Conservation (phyloP, 2,888 invertebrate species). For the Alviniconcha strummeri region DNA sequence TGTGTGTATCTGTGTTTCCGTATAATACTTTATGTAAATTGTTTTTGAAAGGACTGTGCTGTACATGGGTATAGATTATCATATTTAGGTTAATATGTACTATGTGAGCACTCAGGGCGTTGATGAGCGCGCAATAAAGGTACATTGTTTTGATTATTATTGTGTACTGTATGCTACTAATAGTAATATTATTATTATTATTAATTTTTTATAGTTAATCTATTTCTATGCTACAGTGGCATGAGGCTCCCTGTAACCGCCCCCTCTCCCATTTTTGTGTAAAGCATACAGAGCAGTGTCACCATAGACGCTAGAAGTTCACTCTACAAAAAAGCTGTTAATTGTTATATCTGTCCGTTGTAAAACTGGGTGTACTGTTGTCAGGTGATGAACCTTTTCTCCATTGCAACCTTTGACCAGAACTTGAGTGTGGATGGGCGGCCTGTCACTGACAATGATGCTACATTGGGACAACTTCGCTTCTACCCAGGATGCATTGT, state of each 20-base stretch:
- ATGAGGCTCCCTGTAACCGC: too few relatives aligned
- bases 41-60: background rate
- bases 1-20: background rate
- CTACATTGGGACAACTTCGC: constrained; percentile 63
- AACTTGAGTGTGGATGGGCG: constrained; percentile 68
- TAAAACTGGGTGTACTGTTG: background rate
- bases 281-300: too few relatives aligned
- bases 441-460: constrained; percentile 62
- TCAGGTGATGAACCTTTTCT: constrained; percentile 73
- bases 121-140: background rate
- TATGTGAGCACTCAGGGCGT: background rate
- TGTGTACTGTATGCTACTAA: too few relatives aligned
- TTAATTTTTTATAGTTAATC: too few relatives aligned
- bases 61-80: background rate
- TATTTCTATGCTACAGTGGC: too few relatives aligned
- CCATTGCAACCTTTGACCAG: constrained; percentile 74
- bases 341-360: background rate
- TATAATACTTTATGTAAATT: background rate
- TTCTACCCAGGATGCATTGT: constrained; percentile 67
- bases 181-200: too few relatives aligned
- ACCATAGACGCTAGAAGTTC: too few relatives aligned
- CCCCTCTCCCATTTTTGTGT: too few relatives aligned
- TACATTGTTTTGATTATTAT: too few relatives aligned
- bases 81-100: background rate
- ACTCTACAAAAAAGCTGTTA: too few relatives aligned